These are phyloP conservation scores for Yasuhikotakia modesta DNA, from an alignment of 2,797 vertebrate genomes.

Conservation along the genomic window DNA sequence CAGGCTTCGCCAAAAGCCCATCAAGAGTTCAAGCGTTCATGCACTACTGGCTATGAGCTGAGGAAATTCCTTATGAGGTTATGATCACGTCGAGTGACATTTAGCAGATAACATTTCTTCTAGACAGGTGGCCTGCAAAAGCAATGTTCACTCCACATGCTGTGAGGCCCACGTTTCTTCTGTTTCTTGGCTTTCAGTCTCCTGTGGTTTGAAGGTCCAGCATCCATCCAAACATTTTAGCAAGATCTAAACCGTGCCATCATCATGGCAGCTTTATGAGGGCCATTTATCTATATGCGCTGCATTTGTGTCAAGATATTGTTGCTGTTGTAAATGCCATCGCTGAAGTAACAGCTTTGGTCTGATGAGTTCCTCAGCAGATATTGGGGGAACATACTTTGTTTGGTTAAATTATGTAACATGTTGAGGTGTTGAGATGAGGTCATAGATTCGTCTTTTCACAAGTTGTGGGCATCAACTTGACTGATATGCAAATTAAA, in stretches of 20 bases:
- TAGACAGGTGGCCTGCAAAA: constrained; percentile 30
- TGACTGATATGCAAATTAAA: constrained; percentile 6
- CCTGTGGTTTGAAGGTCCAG: constrained; percentile 9
- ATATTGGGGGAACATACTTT: constrained; percentile 26
- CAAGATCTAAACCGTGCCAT: constrained; percentile 41
- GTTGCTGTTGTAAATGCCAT: constrained; percentile 29
- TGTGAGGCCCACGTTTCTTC: constrained; percentile 16
- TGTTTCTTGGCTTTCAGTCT: constrained; percentile 24
- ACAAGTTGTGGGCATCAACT: constrained; percentile 19
- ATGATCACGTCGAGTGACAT: neutral
- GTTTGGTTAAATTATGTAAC: constrained; percentile 38
- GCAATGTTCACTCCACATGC: constrained; percentile 24
- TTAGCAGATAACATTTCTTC: constrained; percentile 42
- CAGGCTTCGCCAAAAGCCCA: neutral
- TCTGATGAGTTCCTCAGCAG: constrained; percentile 22
- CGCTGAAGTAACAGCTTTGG: constrained; percentile 40
- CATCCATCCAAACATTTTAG: constrained; percentile 44
- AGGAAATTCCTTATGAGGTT: constrained; percentile 19
- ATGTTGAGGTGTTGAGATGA: constrained; percentile 32
- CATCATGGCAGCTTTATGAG: constrained; percentile 37
- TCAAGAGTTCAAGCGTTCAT: neutral
- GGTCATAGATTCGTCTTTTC: constrained; percentile 23
- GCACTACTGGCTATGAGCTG: neutral
- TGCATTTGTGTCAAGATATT: neutral
- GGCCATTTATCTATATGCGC: constrained; percentile 41